These are phyloP conservation scores for Apteryx mantelli DNA, from an alignment of 2,113 vertebrate genomes.

Conservation along the genomic window DNA sequence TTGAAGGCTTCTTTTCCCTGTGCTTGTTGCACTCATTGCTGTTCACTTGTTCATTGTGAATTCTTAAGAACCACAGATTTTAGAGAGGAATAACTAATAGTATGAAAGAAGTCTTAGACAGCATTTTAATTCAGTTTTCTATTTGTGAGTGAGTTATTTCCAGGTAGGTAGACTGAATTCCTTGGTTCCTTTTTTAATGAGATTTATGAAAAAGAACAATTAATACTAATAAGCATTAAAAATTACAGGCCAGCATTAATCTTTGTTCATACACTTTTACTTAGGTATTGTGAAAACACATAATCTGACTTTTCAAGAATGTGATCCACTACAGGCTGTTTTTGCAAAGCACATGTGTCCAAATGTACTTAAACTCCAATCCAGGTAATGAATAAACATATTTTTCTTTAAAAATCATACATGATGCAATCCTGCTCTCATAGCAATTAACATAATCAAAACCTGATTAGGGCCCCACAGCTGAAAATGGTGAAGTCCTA, in stretches of 20 bases:
- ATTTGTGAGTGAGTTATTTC: background rate
- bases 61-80: background rate
- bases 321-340: constrained; percentile 87
- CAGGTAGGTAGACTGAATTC: background rate
- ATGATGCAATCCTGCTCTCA: background rate
- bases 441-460: background rate
- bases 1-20: background rate
- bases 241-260: background rate
- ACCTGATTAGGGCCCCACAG: background rate
- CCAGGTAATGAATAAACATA: constrained; percentile 81
- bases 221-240: background rate
- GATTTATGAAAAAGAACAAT: background rate
- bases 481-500: background rate
- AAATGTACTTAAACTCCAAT: constrained; percentile 87
- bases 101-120: background rate
- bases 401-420: background rate
- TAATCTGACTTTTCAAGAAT: constrained; percentile 87
- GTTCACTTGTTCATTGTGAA: background rate
- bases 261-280: background rate
- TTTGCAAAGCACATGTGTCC: constrained; percentile 86
- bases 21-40: background rate
- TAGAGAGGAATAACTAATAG: background rate
- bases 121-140: background rate
- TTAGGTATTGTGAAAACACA: constrained; percentile 92
- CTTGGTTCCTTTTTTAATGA: background rate